Evolutionary conservation across 2,113 vertebrate species (phyloP), one percentile per base, ranked within the genome.

Genomic region (Orientallactaga bullata): DNA sequence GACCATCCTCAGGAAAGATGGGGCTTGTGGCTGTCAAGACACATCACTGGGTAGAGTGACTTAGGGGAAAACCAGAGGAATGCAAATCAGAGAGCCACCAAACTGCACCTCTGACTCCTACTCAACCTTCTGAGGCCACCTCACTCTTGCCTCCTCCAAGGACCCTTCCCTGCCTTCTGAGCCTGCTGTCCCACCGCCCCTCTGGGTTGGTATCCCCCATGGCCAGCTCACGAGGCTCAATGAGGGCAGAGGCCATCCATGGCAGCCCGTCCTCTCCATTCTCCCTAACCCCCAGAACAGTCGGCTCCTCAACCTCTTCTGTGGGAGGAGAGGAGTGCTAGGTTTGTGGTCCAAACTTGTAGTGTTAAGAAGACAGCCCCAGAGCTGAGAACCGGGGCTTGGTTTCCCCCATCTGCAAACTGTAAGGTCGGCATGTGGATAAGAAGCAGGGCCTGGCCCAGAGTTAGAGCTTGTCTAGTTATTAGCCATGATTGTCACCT

Each of bases 221-320:
- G 4, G 37, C n/a, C 11, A 24, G 30, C 0, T 74, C 6, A 0
- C 28, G 35, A 0, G 42, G 7, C 18, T 74, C 63, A 37, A 18
- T 1, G 26, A 68, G 16, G 47, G 13, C 35, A 51, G 11, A 42
- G 55, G 3, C 47, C 84, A 7, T 30, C 18, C 5, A 0, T 0
- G 3, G 28, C 5, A 35, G 35, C 32, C 47, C 13, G 26, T 4
- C 28, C 42, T 32, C 12, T 11, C 42, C 39, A 3, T 11, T 32
- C 28, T 66, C 66, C 24, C 15, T 10, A 61, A 28, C 68, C 3
- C 1, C 0, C 7, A 30, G 68, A 42, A 28, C 81, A 69, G 47
- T 65, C 73, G 9, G 12, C 16, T 18, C 42, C 42, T 60, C 79
- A 24, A 24, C 24, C 37, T 30, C 79, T n/a, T 21, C 66, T 61